Evolutionary conservation across 2,888 invertebrate genomes (phyloP), one percentile per base, ranked within the genome.

Genomic region (Zaprionus bogoriensis): DNA sequence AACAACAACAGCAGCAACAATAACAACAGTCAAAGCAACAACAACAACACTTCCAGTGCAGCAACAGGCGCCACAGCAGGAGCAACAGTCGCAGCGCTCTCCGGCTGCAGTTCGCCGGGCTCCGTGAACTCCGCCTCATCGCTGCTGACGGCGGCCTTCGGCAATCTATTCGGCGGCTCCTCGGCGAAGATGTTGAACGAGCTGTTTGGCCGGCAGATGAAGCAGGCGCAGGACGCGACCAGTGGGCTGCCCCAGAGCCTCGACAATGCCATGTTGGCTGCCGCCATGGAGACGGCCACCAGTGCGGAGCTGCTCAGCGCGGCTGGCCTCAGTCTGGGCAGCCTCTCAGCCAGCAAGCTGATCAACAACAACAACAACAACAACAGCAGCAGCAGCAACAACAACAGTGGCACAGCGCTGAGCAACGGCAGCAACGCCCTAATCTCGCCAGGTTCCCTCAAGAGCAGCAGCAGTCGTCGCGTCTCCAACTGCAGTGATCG

Each of bases 161-260:
- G 89, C 76, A 89, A 87, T 92, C 94, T 96, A 83, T 96, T 96
- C 92, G 80, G 85, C 44, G 95, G 94, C 89, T 95, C 95, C 90
- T 96, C 96, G 92, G 95, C 95, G 90, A 97, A 96, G 92, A 96
- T 97, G 96, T 94, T 97, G 89, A 96, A 96, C 94, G 97, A 97
- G 93, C 93, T 97, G 77, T 93, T 96, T 87, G 96, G 96, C 81
- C 93, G 96, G 82, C 95, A 96, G 90, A 94, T 95, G 89, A 94
- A 94, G 91, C 94, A 94, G 91, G 95, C 93, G 76, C 92, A 92
- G 84, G 93, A 93, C 91, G 93, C 93, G 85, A 92, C 92, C 61
- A 89, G 89, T 77, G 90, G 90, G 60, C 73, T 90, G 60, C 90
- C 90, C 65, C 88, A 86, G 55, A 92, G 92, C 71, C 92, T 92